Percentiles rank a stretch among this genome's conserved stretches.
phyloP scores from a whole-genome alignment of 2,113 vertebrate species.

The Anguilla rostrata region DNA sequence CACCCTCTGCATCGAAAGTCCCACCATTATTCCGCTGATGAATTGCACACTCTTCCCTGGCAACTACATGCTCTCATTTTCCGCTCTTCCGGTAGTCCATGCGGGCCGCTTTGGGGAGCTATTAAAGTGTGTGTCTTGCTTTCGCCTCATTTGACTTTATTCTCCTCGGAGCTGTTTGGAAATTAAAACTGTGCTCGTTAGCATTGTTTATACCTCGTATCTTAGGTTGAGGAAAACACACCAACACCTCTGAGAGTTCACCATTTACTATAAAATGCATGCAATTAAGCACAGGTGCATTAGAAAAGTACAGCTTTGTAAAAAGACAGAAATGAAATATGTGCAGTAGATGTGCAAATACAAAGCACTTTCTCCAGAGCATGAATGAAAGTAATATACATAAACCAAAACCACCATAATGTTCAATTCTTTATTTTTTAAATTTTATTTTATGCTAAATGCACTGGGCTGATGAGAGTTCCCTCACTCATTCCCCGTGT shows the following conservation, averaged over 20 bases:
- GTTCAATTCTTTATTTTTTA: no score
- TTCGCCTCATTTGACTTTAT: conserved; percentile 46
- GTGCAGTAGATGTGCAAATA: no score
- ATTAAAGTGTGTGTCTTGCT: conserved; percentile 56
- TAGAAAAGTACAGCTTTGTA: not conserved
- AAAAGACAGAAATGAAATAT: not conserved
- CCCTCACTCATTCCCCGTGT: not conserved
- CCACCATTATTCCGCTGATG: not conserved
- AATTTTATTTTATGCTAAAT: not conserved
- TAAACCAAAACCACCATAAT: not conserved
- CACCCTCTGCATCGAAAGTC: not conserved
- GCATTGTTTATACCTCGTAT: not conserved
- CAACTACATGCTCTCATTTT: not conserved
- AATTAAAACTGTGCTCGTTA: not conserved
- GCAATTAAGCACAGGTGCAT: not conserved
- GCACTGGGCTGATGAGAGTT: not conserved
- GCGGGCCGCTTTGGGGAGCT: conserved; percentile 45
- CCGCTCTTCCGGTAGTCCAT: conserved; percentile 34
- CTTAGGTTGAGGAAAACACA: not conserved
- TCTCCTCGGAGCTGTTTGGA: not conserved
- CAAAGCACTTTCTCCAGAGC: not conserved
- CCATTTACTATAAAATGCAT: not conserved
- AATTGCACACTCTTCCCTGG: not conserved
- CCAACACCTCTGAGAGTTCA: not conserved
- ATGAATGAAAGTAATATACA: not conserved